Evolutionary conservation across 2,113 vertebrate genomes (phyloP), one percentile per base, ranked within the genome.

Genomic region (Actenoides lindsayi): DNA sequence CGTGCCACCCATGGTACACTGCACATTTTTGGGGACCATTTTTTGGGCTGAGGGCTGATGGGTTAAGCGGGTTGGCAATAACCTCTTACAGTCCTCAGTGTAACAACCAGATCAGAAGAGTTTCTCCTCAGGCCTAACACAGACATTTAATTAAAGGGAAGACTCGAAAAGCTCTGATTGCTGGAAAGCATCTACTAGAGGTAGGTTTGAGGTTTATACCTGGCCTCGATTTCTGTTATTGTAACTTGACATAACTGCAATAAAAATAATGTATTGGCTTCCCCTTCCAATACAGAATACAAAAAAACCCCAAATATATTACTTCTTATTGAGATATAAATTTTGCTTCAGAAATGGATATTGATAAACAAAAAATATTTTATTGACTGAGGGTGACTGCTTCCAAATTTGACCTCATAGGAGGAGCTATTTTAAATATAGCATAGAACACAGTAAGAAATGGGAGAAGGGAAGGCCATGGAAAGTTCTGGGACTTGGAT

Each of bases 1-100:
- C 0, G 0, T 24, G 42, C 25, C 31, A 30, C 10, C 8, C 42
- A 31, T 0, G 1, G 9, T 33, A 50, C 60, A 31, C 9, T 1
- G 5, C 57, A 42, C 21, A 6, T 2, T 39, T 54, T 41, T 5
- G 9, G 27, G n/a, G 39, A 25, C 15, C 6, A 5, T 20, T 44
- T 27, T 9, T 9, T 10, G 28, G 16, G 18, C 10, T 51, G 16
- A 4, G 41, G 51, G 11, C 6, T 23, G 16, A 16, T 7, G 23
- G 12, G 7, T 60, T 64, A 39, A 35, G 28, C 11, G 46, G 14
- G 14, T 27, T 76, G 23, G 28, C 13, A 21, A 25, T 5, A 60
- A 73, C 30, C 8, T 81, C 63, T 23, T n/a, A 2, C 10, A 64
- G 25, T 2, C 31, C 25, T 9, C 44, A 33, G 2, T 6, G 5